Conservation (phyloP, 2,888 invertebrate species). For the Vesta saturnalis region DNA sequence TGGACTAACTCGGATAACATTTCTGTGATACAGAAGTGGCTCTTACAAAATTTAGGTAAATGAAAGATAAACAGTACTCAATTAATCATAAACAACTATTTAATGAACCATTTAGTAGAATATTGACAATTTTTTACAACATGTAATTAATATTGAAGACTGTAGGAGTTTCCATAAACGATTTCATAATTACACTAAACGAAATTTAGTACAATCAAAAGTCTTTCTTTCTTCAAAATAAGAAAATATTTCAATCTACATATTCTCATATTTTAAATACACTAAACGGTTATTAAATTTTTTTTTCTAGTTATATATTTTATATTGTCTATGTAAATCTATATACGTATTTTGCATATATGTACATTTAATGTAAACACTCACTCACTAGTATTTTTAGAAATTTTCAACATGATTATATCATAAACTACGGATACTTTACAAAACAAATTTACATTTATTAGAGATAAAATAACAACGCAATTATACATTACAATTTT, state of each 20-base stretch:
- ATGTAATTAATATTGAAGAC: conserved; percentile 27
- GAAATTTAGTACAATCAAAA: conserved; percentile 16
- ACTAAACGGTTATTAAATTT: conserved; percentile 30
- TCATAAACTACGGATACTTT: conserved; percentile 33
- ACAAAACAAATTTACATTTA: conserved; percentile 36
- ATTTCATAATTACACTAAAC: conserved; percentile 17
- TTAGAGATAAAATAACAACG: conserved; percentile 20
- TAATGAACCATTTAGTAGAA: conserved; percentile 32
- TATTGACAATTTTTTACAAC: conserved; percentile 33
- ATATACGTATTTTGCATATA: conserved; percentile 10
- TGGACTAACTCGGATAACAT: too few species aligned
- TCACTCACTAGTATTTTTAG: conserved; percentile 24
- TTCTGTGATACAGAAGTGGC: too few species aligned
- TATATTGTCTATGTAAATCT: conserved; percentile 26
- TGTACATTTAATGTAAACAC: conserved; percentile 24
- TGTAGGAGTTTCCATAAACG: conserved; percentile 23
- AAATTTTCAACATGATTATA: conserved; percentile 23
- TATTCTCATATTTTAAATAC: conserved; percentile 15
- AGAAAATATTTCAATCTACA: not conserved
- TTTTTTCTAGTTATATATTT: conserved; percentile 17
- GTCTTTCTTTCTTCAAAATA: not conserved
- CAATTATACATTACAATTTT: conserved; percentile 11
- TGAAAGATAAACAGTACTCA: too few species aligned
- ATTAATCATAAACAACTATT: conserved; percentile 35
- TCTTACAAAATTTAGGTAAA: too few species aligned